Evolutionary conservation across 2,888 invertebrate genomes (phyloP).

Genomic region (Anoplius nigerrimus): DNA sequence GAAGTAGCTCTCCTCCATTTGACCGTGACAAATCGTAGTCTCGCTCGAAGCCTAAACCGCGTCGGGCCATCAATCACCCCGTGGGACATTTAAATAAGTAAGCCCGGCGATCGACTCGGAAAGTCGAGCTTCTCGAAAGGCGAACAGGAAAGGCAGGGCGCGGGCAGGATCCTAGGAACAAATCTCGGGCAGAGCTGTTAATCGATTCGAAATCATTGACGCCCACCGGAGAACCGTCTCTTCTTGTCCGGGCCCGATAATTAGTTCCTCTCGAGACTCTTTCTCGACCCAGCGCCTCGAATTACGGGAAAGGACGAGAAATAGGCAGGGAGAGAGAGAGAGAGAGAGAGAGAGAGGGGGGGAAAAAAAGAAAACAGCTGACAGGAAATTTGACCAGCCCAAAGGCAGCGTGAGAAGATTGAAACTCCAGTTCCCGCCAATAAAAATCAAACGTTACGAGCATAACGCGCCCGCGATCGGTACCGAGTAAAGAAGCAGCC

Average conservation of each 20-base stretch:
- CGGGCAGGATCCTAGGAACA: background rate
- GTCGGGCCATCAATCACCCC: constrained; percentile 26
- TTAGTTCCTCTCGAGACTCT: too few relatives aligned
- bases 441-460: constrained; percentile 24
- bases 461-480: constrained; percentile 21
- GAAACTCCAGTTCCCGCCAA: background rate
- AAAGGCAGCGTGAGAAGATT: background rate
- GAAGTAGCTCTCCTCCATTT: constrained; percentile 37
- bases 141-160: background rate
- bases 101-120: constrained; percentile 16
- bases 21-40: constrained; percentile 53
- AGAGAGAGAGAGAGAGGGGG: constrained; percentile 20
- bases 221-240: too few relatives aligned
- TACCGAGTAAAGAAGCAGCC: constrained; percentile 17
- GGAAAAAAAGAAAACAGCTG: constrained; percentile 26
- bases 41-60: background rate
- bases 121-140: constrained; percentile 5
- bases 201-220: too few relatives aligned
- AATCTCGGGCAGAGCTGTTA: too few relatives aligned
- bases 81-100: constrained; percentile 32
- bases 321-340: background rate
- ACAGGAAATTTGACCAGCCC: background rate
- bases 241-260: too few relatives aligned
- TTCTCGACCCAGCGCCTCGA: too few relatives aligned
- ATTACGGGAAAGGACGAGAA: too few relatives aligned